Base-by-base conservation (phyloP, 2,888 invertebrate species). In the Charanyca ferruginea region DNA sequence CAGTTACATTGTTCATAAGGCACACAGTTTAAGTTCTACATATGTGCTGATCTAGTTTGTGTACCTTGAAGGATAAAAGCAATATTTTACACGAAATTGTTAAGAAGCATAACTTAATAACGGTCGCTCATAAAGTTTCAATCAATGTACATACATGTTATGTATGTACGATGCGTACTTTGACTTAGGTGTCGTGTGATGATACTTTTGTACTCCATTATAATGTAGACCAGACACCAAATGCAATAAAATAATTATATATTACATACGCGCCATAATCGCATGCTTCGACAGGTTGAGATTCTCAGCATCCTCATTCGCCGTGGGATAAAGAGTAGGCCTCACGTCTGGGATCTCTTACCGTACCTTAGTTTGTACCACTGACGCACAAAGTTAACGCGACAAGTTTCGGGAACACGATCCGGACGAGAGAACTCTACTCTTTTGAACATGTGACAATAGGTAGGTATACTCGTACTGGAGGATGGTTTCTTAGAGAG, bases 1-100 rank as follows among this genome's bases (percentile, higher is more conserved):
- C 88, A 88, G 87, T 88, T 88, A 73, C 83, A 86, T 89, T 77
- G 85, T 90, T 90, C 81, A 86, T 90, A 88, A 80, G 87, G 87
- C 87, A 90, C 91, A 88, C 85, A 87, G 83, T 85, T 86, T 91
- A 73, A 86, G 86, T 91, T 90, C 83, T 4, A 38, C 38, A 38
- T 88, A 91, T 91, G 92, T 89, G 90, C 91, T 89, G 88, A 85
- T 85, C 87, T 89, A 87, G 86, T 87, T 88, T 83, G 78, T 78
- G 78, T 89, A 87, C 80, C 52, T 73, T 71, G 67, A 66, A 69
- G 59, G 58, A 89, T 89, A 86, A 86, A 89, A 86, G 87, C 88
- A 89, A 89, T 90, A 88, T 88, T 81, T 72, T 75, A 80, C 73
- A 77, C 42, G 44, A 74, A 73, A 75, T 73, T 75, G 71, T 71